Conservation (phyloP, 2,797 vertebrate species). For the Pseudochromis fuscus region DNA sequence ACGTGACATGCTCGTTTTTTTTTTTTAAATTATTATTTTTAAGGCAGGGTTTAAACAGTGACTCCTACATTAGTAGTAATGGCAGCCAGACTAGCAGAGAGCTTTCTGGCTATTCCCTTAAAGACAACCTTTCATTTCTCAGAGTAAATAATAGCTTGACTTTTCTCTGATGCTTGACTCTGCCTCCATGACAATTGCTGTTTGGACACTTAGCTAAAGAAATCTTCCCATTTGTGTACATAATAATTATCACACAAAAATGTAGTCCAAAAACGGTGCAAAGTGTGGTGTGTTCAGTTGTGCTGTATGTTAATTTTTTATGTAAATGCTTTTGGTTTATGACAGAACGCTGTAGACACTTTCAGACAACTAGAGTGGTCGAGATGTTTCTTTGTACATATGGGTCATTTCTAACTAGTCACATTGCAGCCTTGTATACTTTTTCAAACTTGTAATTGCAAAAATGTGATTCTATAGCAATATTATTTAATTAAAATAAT, state of each 20-base stretch:
- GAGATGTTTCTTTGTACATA: too few relatives aligned
- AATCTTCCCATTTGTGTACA: neutral
- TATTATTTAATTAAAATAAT: neutral
- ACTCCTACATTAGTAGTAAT: neutral
- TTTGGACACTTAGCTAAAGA: neutral
- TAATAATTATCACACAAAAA: neutral
- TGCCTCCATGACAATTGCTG: neutral
- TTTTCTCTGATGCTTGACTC: too few relatives aligned
- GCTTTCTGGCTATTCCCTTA: neutral
- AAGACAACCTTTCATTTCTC: neutral
- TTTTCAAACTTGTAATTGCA: neutral
- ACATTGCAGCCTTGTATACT: neutral
- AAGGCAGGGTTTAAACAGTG: too few relatives aligned
- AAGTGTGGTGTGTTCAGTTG: neutral
- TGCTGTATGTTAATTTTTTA: neutral
- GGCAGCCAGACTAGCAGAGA: neutral
- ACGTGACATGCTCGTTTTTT: neutral
- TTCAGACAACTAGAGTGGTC: neutral
- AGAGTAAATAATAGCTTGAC: neutral
- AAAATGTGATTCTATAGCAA: neutral
- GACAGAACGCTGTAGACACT: neutral
- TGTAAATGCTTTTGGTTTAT: slow-evolving; percentile 1
- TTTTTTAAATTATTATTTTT: too few relatives aligned
- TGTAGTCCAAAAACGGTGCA: neutral
- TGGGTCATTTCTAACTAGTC: neutral